phyloP scores from a whole-genome alignment of 2,888 invertebrate species.

The Meiosimyza platycephala region DNA sequence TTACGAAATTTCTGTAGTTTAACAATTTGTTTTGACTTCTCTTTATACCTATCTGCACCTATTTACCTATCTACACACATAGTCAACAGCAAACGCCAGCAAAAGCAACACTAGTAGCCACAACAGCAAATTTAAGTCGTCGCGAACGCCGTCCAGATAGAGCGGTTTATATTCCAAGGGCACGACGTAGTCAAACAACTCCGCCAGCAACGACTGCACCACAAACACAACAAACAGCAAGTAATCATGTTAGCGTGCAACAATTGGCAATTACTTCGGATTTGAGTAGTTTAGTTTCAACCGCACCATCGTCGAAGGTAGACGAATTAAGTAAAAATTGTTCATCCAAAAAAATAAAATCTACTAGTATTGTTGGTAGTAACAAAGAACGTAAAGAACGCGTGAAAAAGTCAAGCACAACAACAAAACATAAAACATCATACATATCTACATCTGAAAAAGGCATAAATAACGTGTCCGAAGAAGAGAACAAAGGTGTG shows the following conservation, averaged over 20 bases:
- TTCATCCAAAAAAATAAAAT: conserved; percentile 49
- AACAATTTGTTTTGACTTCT: conserved; percentile 50
- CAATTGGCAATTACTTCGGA: conserved; percentile 52
- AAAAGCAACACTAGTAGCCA: conserved; percentile 34
- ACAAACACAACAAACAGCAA: conserved; percentile 16
- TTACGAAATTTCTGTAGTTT: conserved; percentile 53
- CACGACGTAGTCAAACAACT: conserved; percentile 70
- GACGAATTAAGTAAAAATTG: conserved; percentile 47
- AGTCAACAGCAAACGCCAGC: conserved; percentile 24
- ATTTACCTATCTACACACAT: not conserved
- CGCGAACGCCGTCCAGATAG: conserved; percentile 78
- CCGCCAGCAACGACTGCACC: conserved; percentile 53
- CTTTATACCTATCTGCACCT: conserved; percentile 22
- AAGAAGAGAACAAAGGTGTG: no score
- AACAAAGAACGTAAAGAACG: conserved; percentile 51
- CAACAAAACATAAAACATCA: conserved; percentile 22
- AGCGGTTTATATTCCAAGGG: conserved; percentile 83
- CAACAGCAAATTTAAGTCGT: conserved; percentile 53
- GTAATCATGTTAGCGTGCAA: conserved; percentile 41
- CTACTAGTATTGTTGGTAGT: conserved; percentile 18
- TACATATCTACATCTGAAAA: conserved; percentile 38
- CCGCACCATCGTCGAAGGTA: conserved; percentile 50
- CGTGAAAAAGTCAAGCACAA: conserved; percentile 47
- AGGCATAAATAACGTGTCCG: conserved; percentile 43
- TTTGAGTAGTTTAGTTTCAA: conserved; percentile 48